phyloP scores from a whole-genome alignment of 92 coral and sea anemone genomes.

The Phenganax stokvisi region DNA sequence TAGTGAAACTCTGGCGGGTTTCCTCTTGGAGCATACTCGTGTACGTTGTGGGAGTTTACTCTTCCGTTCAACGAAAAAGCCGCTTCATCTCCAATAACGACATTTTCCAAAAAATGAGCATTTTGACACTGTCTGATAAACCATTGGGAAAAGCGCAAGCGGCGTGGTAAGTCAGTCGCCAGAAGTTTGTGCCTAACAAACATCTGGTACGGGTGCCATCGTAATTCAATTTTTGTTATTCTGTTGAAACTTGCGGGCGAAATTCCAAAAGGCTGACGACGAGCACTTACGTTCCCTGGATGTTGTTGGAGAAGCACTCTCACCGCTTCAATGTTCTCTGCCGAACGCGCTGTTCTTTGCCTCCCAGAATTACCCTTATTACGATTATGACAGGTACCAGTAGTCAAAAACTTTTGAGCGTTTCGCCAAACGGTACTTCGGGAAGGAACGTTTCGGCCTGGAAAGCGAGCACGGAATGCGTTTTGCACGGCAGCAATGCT shows the following conservation, averaged over 20 bases:
- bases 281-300: conserved; percentile 21
- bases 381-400: conserved; percentile 16
- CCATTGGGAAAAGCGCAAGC: background rate
- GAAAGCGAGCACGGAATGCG: conserved; percentile 20
- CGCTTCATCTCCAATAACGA: background rate
- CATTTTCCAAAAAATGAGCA: background rate
- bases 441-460: conserved; percentile 13
- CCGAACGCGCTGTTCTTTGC: no score
- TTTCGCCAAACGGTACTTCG: conserved; percentile 9
- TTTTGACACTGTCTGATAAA: background rate
- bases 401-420: background rate
- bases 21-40: background rate
- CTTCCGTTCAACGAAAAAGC: no score
- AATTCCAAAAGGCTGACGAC: conserved; percentile 17
- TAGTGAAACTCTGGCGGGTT: background rate
- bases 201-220: background rate
- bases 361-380: no score
- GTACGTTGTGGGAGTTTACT: no score
- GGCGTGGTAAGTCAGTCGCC: background rate
- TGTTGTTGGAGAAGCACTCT: conserved; percentile 10
- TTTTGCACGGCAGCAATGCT: no score
- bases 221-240: background rate
- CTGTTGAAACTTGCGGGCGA: no score
- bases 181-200: no score
- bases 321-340: conserved; percentile 9